Conservation (phyloP, 37 sponge, comb jelly and placozoan genomes). For the Dysidea cf. avara region DNA sequence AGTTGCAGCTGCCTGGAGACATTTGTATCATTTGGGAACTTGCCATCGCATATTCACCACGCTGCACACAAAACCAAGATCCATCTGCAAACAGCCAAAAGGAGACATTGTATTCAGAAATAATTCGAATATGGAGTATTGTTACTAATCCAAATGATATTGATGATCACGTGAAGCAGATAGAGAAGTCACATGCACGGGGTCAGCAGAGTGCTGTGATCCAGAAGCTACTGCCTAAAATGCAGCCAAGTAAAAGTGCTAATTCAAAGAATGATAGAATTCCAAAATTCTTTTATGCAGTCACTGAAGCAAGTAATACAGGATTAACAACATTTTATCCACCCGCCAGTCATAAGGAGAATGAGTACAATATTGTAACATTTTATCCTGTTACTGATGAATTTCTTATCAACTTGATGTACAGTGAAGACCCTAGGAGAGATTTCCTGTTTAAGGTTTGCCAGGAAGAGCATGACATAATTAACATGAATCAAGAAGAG, state of each 20-base stretch:
- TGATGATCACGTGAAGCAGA: constrained; percentile 17
- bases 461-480: constrained; percentile 12
- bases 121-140: constrained; percentile 67
- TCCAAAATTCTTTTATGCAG: neutral
- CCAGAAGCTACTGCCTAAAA: neutral
- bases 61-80: constrained; percentile 6
- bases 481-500: neutral
- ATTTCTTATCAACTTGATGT: constrained; percentile 32
- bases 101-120: constrained; percentile 48
- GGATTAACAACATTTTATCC: constrained; percentile 2
- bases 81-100: neutral
- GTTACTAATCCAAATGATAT: constrained; percentile 54
- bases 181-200: constrained; percentile 28
- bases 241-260: neutral
- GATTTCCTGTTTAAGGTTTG: constrained; percentile 3
- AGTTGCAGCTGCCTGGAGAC: constrained; percentile 40
- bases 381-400: constrained; percentile 51
- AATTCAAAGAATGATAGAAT: neutral
- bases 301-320: neutral
- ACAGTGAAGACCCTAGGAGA: neutral
- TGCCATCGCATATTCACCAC: constrained; percentile 52
- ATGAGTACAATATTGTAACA: constrained; percentile 54
- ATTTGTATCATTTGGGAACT: constrained; percentile 56
- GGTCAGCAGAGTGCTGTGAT: constrained; percentile 9
- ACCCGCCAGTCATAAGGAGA: constrained; percentile 39